These are phyloP conservation scores for Phalacrocorax carbo DNA, from an alignment of 2,113 vertebrate genomes.

Conservation along the genomic window DNA sequence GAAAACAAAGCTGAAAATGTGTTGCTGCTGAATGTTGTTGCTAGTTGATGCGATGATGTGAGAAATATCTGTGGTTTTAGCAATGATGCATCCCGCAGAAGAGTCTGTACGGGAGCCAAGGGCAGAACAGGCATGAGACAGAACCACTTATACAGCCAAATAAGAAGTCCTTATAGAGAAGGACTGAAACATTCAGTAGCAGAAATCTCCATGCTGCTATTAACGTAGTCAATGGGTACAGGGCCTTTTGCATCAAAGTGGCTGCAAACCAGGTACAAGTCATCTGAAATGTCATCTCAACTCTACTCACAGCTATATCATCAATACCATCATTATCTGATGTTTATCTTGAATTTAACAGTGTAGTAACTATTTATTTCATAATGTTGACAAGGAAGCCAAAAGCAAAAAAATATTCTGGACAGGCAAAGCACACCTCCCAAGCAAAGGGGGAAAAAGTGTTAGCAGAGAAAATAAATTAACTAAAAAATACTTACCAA, in stretches of 20 bases:
- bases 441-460: not conserved
- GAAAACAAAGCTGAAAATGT: not conserved
- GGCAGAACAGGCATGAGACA: not conserved
- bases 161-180: not conserved
- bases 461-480: not conserved
- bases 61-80: not conserved
- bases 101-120: not conserved
- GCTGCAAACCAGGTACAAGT: not conserved
- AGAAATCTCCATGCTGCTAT: not conserved
- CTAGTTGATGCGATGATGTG: not conserved
- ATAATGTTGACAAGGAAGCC: not conserved
- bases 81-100: not conserved
- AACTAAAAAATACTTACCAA: not conserved
- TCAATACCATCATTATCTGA: not conserved
- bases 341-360: not conserved
- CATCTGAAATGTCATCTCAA: not conserved
- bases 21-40: not conserved
- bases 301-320: not conserved
- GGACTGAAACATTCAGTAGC: not conserved
- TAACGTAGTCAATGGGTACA: accelerated
- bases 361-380: not conserved
- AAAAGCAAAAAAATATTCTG: not conserved
- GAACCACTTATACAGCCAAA: not conserved
- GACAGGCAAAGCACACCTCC: not conserved
- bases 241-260: not conserved